Base-by-base conservation (phyloP, 2,113 vertebrate species). In the Megalops atlanticus region DNA sequence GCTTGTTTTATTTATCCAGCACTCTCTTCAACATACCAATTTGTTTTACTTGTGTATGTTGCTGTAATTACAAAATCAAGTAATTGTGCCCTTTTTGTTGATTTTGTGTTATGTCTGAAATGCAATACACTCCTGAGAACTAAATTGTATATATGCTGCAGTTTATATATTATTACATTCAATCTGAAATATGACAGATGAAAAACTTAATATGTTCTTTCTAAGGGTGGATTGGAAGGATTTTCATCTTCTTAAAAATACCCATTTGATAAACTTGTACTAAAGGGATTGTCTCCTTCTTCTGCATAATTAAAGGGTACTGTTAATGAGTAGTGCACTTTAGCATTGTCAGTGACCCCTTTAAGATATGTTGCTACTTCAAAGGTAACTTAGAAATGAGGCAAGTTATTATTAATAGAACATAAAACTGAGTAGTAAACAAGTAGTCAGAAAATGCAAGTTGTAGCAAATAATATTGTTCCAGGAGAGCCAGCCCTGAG, bases 1-100 rank as follows among this genome's bases (percentile, higher is more conserved):
- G 49, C 83, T 58, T 77, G 31, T 78, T 86, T 80, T 86, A 79
- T 86, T 89, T 81, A 80, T 80, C 72, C 83, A 58, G 68, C 54
- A 77, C 79, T 21, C 54, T 76, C 72, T 39, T 77, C 43, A 36
- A 81, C 83, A 82, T 31, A 74, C 3, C 11, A 27, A 43, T 84
- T 84, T 83, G 85, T 76, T 86, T 82, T 77, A 80, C 74, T 80
- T 45, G 69, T 71, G 6, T 58, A n/a, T 10, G 8, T 64, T 31
- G 58, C 11, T n/a, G 52, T 8, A 64, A 64, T 64, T 64, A 64
- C 31, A 11, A 64, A 64, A 64, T 64, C 58, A 64, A 64, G 58
- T 24, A 45, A 45, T 76, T 69, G 27, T 76, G 35, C 31, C 24
- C 45, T 64, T 76, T 24, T 76, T 81, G 64, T 68, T 39, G 39